phyloP scores from a whole-genome alignment of 2,113 vertebrate species.

The Ochotona curzoniae region DNA sequence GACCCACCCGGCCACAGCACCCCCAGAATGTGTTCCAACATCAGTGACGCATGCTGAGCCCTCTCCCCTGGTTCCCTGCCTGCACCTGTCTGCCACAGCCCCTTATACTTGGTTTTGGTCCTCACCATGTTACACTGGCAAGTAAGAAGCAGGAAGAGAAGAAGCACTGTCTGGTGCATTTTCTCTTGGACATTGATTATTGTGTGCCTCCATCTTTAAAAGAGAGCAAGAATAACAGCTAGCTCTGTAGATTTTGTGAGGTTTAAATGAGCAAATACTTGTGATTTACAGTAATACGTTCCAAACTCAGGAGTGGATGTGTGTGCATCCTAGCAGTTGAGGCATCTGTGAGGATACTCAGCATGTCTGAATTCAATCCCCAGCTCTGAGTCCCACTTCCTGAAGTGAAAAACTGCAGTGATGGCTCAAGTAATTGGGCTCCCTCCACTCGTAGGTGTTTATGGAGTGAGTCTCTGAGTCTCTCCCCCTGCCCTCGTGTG shows the following conservation, averaged over 20 bases:
- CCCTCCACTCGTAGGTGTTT: no score
- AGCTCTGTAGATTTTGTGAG: not conserved
- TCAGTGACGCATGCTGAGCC: not conserved
- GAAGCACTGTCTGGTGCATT: not conserved
- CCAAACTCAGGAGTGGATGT: no score
- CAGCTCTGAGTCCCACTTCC: no score
- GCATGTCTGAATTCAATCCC: no score
- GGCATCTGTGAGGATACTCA: no score
- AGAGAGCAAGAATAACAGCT: not conserved
- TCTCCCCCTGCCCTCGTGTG: no score
- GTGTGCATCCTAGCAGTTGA: no score
- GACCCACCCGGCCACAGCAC: not conserved
- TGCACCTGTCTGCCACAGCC: not conserved
- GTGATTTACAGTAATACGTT: not conserved
- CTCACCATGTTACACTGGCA: not conserved
- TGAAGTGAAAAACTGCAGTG: no score
- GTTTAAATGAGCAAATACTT: not conserved
- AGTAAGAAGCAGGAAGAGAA: not conserved
- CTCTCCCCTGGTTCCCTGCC: accelerated
- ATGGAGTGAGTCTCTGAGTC: no score
- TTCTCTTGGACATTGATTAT: not conserved
- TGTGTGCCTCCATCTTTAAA: not conserved
- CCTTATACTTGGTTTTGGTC: not conserved
- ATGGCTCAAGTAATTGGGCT: no score
- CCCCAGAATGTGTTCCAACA: not conserved